Percentiles rank a stretch among this genome's conserved stretches.
These are phyloP conservation scores for Mellivora capensis DNA, from an alignment of 2,113 vertebrate species.

Conservation along the genomic window DNA sequence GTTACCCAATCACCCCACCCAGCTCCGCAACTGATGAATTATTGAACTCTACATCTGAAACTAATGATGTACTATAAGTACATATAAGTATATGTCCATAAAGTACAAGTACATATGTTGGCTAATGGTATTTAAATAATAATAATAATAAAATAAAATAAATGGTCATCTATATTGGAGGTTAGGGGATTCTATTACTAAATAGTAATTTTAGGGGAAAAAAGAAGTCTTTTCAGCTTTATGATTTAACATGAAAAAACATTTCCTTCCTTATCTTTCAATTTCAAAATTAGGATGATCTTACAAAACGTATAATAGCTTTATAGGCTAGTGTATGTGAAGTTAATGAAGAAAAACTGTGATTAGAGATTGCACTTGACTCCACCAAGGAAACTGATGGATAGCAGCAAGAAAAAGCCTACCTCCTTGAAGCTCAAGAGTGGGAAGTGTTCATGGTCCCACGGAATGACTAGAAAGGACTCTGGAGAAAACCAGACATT, in stretches of 20 bases:
- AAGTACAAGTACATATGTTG: too few relatives aligned
- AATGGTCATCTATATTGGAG: background rate
- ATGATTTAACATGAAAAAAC: background rate
- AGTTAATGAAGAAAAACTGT: constrained; percentile 18
- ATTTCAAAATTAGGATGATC: background rate
- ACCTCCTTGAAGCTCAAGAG: background rate
- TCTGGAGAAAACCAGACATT: background rate
- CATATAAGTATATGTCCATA: too few relatives aligned
- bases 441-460: background rate
- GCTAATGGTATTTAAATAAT: too few relatives aligned
- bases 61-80: too few relatives aligned
- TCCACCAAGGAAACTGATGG: background rate
- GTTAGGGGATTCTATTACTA: background rate
- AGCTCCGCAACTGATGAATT: too few relatives aligned
- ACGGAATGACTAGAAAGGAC: background rate
- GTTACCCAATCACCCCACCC: background rate
- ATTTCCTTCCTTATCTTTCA: background rate
- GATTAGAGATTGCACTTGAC: background rate
- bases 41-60: too few relatives aligned
- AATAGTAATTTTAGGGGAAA: constrained; percentile 30
- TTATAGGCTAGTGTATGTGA: background rate
- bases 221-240: background rate
- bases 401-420: background rate
- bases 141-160: background rate
- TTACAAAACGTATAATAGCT: background rate